These are phyloP conservation scores for Eupithecia inturbata DNA, from an alignment of 2,888 invertebrate genomes.

Conservation along the genomic window DNA sequence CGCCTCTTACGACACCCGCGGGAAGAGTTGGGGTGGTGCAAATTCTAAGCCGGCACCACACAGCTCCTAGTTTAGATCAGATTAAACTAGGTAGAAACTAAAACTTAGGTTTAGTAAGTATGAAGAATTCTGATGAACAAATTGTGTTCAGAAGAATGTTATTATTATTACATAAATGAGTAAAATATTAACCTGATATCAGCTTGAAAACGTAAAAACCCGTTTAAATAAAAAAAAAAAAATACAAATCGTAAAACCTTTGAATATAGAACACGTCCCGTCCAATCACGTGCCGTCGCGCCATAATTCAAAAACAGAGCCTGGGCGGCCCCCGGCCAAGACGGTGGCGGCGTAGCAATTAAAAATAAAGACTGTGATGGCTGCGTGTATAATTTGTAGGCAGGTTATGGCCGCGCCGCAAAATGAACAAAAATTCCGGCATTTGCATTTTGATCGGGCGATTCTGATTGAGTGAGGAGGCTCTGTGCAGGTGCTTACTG, in stretches of 20 bases:
- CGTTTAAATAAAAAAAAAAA: conserved; percentile 7
- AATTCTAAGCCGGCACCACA: too few relatives aligned
- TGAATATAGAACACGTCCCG: conserved; percentile 45
- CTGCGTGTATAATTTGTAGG: conserved; percentile 77
- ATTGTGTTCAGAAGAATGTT: too few relatives aligned
- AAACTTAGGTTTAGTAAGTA: too few relatives aligned
- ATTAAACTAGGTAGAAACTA: too few relatives aligned
- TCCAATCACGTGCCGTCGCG: conserved; percentile 78
- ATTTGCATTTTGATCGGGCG: conserved; percentile 71
- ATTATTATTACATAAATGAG: too few relatives aligned
- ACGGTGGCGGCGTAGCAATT: conserved; percentile 81
- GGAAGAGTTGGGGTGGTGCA: too few relatives aligned
- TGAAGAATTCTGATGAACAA: too few relatives aligned
- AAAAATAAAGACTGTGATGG: conserved; percentile 72
- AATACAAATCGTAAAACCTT: conserved; percentile 15
- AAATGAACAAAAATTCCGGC: conserved; percentile 63
- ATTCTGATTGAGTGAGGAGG: conserved; percentile 75
- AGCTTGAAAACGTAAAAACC: not conserved
- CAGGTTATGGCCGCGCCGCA: conserved; percentile 74
- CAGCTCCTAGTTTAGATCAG: too few relatives aligned
- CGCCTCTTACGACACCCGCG: too few relatives aligned
- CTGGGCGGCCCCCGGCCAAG: conserved; percentile 71
- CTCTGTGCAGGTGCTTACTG: conserved; percentile 37
- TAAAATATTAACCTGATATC: not conserved
- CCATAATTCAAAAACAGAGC: conserved; percentile 74